A percentile compares a stretch with the other conserved stretches of the same genome.
Evolutionary conservation across 1,140 invertebrate genomes (phyloP).

Genomic region (Camponotus floridanus): DNA sequence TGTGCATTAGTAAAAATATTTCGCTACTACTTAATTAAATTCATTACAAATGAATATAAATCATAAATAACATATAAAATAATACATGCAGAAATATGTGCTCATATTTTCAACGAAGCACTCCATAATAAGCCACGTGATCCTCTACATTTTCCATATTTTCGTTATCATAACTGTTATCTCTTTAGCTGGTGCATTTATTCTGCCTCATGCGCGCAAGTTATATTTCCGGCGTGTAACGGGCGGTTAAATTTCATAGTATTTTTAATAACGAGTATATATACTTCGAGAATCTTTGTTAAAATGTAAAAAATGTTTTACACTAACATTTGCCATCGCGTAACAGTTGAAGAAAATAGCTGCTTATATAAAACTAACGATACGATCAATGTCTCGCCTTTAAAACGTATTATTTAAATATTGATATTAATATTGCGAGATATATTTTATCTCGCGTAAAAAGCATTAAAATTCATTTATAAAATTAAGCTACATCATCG

Average conservation of each 20-base stretch:
- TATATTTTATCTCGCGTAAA: background rate
- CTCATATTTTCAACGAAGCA: slow-evolving; percentile 54
- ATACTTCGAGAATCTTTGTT: slow-evolving; percentile 30
- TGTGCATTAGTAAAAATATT: slow-evolving; percentile 52
- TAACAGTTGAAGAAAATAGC: slow-evolving; percentile 5
- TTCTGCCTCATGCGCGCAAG: slow-evolving; percentile 47
- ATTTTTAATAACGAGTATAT: slow-evolving; percentile 48
- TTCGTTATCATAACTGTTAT: slow-evolving; percentile 64
- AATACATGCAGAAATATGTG: slow-evolving; percentile 34
- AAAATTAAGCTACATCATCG: slow-evolving; percentile 39
- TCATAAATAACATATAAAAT: slow-evolving; percentile 57
- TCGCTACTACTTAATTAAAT: slow-evolving; percentile 56
- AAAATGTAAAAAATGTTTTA: slow-evolving; percentile 32
- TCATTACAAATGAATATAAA: slow-evolving; percentile 42
- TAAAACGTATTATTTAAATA: slow-evolving; percentile 32
- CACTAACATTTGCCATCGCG: background rate
- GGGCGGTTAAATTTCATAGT: slow-evolving; percentile 50
- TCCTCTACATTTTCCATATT: slow-evolving; percentile 61
- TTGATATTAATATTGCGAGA: background rate
- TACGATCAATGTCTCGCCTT: background rate
- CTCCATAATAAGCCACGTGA: slow-evolving; percentile 47
- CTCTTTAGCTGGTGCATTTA: slow-evolving; percentile 60
- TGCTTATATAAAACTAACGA: background rate
- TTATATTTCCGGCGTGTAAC: slow-evolving; percentile 54
- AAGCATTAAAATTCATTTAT: slow-evolving; percentile 19